Evolutionary conservation across 2,888 invertebrate species (phyloP), one percentile per base, ranked within the genome.

Genomic region (Mayetiola destructor): DNA sequence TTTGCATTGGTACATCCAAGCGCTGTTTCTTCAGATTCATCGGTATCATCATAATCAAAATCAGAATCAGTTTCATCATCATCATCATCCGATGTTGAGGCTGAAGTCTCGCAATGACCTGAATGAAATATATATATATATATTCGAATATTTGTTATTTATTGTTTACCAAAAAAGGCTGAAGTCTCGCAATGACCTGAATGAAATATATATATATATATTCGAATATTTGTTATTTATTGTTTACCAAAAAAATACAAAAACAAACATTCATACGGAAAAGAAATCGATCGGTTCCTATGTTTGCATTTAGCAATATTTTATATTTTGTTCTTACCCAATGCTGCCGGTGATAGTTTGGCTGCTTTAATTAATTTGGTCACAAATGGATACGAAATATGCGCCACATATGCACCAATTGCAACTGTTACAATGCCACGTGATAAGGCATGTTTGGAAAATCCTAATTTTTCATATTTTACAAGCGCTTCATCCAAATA

Each of bases 361-460:
- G 53, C 30, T 32, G 53, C 53, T 53, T 53, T 53, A 9, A 53
- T 53, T 16, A 53, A 32, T 53, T 71, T 73, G 58, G 74, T 73
- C 8, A 82, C 63, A 58, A 79, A 69, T 1, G 84, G 83, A 66
- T 81, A 80, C 20, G 77, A 77, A 21, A 84, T 64, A 69, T 81
- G 82, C 21, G 80, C 67, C 1, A 78, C 75, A 65, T 83, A 81
- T 1, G 78, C 71, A 48, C 75, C 69, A 20, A 82, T 68, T 6
- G 77, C 79, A 6, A 75, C 74, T 4, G 78, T 79, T 35, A 82
- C 75, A 42, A 84, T 67, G 2, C 77, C 79, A 57, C 78, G 77
- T n/a, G 81, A 79, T 53, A 83, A 66, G 57, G 74, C 73, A 53
- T 77, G 76, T 61, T 76, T 77, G 16, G 76, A 76, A 16, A 80